Base-by-base conservation (phyloP, 2,113 vertebrate species). In the Xiphias gladius region DNA sequence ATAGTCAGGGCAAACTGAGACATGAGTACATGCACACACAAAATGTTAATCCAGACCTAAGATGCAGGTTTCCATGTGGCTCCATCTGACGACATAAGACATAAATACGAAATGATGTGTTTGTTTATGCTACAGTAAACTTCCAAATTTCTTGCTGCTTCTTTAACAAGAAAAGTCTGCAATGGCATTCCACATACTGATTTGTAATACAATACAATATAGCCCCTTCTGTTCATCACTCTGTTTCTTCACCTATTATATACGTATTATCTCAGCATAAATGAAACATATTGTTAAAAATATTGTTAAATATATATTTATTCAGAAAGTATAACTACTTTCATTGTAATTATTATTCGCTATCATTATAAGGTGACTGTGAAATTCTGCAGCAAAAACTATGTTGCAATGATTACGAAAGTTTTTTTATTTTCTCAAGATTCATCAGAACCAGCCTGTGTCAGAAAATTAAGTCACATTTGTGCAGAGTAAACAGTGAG, bases 61-160 rank as follows among this genome's bases (percentile, higher is more conserved):
- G 32, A 83, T 14, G 10, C 26, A 79, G 66, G 67, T 80, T 82
- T 90, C 48, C 80, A 88, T 83, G 73, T 82, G 75, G 57, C 76
- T 69, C 68, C 22, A 37, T 79, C 66, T 83, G 83, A 90, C 82
- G 85, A 86, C 83, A 85, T 41, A 24, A 81, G 41, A 16, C 69
- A 69, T 83, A 86, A 87, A 89, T 79, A 86, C 1, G 0, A 77
- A 89, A 89, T 24, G 46, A 82, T 80, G 80, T 85, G 84, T 71
- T 87, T 88, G 81, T 86, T 85, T 80, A 84, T 57, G 28, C 57
- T 57, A 48, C 70, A 65, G 66, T 86, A 84, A 91, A 86, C 86
- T 82, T 86, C 67, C 72, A 81, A 79, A 87, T 65, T 10, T 75
- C 52, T 67, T 76, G 67, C 71, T 86, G 48, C 55, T 20, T 41